These are phyloP conservation scores for Tachysurus vachellii DNA, from an alignment of 2,113 vertebrate genomes.

Conservation along the genomic window DNA sequence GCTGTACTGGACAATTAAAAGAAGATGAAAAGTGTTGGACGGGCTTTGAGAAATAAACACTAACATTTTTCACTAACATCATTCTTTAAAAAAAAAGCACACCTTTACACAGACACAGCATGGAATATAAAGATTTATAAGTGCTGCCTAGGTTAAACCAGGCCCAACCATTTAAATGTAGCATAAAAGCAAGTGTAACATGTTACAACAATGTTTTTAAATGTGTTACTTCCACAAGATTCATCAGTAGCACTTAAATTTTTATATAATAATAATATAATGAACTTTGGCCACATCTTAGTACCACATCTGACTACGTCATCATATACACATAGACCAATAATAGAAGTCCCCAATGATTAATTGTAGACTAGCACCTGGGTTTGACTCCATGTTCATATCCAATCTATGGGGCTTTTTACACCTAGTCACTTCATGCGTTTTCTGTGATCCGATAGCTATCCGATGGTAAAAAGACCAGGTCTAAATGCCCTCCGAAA, in stretches of 20 bases:
- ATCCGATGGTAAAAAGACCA: too few relatives aligned
- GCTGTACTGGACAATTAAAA: conserved; percentile 28
- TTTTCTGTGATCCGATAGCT: too few relatives aligned
- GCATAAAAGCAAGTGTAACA: background rate
- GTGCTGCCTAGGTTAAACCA: background rate
- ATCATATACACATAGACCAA: background rate
- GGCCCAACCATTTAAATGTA: background rate
- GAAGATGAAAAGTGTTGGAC: background rate
- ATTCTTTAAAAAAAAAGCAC: background rate
- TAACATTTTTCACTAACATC: background rate
- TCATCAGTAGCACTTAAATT: background rate
- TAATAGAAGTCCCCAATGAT: background rate
- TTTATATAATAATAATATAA: background rate
- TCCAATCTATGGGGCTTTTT: too few relatives aligned
- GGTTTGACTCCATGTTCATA: background rate
- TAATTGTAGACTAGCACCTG: background rate
- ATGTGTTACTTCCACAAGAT: background rate
- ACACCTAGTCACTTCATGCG: too few relatives aligned
- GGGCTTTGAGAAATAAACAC: background rate
- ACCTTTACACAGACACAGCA: background rate
- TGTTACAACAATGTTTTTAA: background rate
- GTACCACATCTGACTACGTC: background rate
- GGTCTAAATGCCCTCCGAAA: too few relatives aligned
- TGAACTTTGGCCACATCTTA: background rate
- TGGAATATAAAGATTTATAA: background rate